Evolutionary conservation across 2,797 vertebrate species (phyloP), one percentile per base, ranked within the genome.

Genomic region (Sebastes flavidus): DNA sequence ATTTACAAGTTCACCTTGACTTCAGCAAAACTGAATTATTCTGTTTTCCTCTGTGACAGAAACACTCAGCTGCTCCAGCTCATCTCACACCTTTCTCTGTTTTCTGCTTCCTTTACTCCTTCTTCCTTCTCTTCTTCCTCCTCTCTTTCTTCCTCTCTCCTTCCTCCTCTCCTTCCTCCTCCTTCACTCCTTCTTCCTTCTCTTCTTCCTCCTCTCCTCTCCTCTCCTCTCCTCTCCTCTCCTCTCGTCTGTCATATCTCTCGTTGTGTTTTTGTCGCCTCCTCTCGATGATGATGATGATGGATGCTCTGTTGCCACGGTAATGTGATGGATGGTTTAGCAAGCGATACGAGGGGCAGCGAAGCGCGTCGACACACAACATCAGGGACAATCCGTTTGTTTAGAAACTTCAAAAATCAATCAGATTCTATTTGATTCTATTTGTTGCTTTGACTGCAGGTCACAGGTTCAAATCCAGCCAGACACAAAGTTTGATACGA

Each of bases 1-100:
- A 58, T 83, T 79, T 70, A 75, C 75, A 82, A 78, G 78, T 87
- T 89, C 89, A 87, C 84, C 89, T 89, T 89, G 86, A 85, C 86
- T 88, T 67, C 61, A 72, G 59, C 7, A 8, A 68, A 80, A 71
- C 65, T 69, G 69, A 83, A 81, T 86, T 73, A 86, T 80, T 87
- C 67, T 80, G 54, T 60, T 71, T 82, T 24, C 22, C 62, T 73
- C 25, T 49, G 52, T 36, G 54, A 46, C 67, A 75, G 24, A 65
- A 58, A 67, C 38, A 27, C 29, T 36, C 9, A 38, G 24, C 59
- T 10, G 60, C 58, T 69, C 24, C 58, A 6, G 60, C 80, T 72
- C 59, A 63, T 74, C 52, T 42, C 27, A 5, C 10, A 8, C 56
- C 24, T 27, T 12, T 16, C 6, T 66, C 25, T 1, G n/a, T 27